Base-by-base conservation (phyloP, 2,113 vertebrate species). In the Phaethon lepturus region DNA sequence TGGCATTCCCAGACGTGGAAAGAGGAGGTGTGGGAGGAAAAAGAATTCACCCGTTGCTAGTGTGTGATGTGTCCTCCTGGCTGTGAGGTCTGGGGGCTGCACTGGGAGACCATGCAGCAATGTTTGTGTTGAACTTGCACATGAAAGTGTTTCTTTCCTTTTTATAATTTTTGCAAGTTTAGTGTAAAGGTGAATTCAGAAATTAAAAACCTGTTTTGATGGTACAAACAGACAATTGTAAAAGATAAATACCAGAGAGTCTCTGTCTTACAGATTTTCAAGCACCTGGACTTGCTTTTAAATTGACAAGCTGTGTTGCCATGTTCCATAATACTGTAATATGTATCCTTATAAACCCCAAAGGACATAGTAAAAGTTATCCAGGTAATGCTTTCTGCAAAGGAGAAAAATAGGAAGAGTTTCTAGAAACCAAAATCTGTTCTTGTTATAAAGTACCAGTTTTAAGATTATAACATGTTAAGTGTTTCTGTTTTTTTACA, bases 361-460 rank as follows among this genome's bases (percentile, higher is more conserved):
- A 75, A 82, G 88, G 67, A 90, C 76, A 64, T 29, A 35, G 11
- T 69, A 80, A 79, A 86, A 74, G 23, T 72, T 78, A 50, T 35
- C 12, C 42, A 76, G 80, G 53, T 86, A 85, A 76, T 95, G 38
- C 86, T 88, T 96, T 96, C 55, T 69, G 71, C 64, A 84, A 69
- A 74, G 35, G 22, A 71, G 31, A 83, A 94, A 91, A 89, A 31
- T 44, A 49, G 33, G 29, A 73, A 42, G 1, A 49, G 31, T 49
- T 88, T 93, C 58, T 66, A 31, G 33, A 88, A 93, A 28, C 23
- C 13, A 29, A 63, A 58, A 50, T 59, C 38, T 77, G 17, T 81
- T 91, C 60, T 35, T 62, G 18, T 78, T 92, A 9, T 24, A 53
- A 86, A 77, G 29, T 29, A 22, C 7, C 28, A 8, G 8, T 62